Conservation (phyloP, 1,140 invertebrate genomes). For the Drosophila micromelanica region DNA sequence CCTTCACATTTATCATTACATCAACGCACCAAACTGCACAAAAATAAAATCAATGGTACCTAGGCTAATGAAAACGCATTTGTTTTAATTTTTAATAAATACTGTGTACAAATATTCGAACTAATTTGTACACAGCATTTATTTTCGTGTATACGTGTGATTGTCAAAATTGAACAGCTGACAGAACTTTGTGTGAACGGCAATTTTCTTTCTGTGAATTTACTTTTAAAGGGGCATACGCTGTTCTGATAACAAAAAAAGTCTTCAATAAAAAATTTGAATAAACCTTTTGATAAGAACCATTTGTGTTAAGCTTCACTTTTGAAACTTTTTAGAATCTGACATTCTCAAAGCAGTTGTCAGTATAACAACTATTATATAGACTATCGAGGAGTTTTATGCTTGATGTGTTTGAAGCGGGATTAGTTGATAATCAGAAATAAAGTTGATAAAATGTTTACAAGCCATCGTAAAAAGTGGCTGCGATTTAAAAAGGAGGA, state of each 20-base stretch:
- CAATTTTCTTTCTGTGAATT: constrained; percentile 8
- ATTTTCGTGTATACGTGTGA: neutral
- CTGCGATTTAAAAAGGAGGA: constrained; percentile 31
- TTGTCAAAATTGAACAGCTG: constrained; percentile 27
- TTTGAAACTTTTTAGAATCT: neutral
- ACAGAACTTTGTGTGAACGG: constrained; percentile 21
- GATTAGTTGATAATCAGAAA: neutral
- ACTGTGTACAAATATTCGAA: neutral
- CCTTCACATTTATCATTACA: constrained; percentile 47
- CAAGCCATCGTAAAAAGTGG: constrained; percentile 14
- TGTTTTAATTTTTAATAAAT: constrained; percentile 7
- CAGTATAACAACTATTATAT: neutral
- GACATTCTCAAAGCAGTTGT: neutral
- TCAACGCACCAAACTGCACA: constrained; percentile 47
- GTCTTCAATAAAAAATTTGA: neutral
- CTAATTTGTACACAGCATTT: too few relatives aligned
- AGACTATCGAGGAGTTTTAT: neutral
- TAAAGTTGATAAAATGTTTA: neutral
- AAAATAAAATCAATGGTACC: constrained; percentile 13
- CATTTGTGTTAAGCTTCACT: neutral
- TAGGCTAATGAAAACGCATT: neutral
- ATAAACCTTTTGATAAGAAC: neutral
- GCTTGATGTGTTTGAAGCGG: neutral
- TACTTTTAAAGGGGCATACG: constrained; percentile 16
- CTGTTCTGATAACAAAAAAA: constrained; percentile 20